Evolutionary conservation across 2,888 invertebrate genomes (phyloP), one percentile per base, ranked within the genome.

Genomic region (Odontocerum albicorne): DNA sequence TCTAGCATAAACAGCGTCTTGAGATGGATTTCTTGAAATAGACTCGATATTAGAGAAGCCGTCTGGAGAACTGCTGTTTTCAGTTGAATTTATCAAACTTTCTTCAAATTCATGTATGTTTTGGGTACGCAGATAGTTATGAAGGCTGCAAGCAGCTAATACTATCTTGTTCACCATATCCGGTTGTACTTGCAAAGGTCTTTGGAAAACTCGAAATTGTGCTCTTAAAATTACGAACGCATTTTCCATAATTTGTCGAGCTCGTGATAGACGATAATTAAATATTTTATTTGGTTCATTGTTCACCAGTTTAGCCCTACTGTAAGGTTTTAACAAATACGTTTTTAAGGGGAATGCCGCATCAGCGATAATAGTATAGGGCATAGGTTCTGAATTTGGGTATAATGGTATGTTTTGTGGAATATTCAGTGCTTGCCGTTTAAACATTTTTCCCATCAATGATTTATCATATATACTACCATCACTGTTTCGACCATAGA

Each of bases 401-500:
- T 40, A 22, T 49, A 61, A 32, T 17, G 57, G 55, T 62, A 56
- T 51, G 57, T 64, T 60, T 40, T 55, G 62, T 57, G 63, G 63
- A 15, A 64, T 53, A 54, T 58, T 62, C 38, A 63, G 54, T 32
- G 53, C 13, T 42, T 17, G 42, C 16, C 19, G 51, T 36, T 53
- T 51, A 60, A 63, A 62, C 61, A 54, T 61, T 61, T 61, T 47
- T 7, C 63, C 62, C 50, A 63, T 36, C n/a, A 36, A 36, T n/a
- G 52, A 59, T 20, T 52, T 42, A 43, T 49, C 39, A 63, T 7
- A 27, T 27, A 27, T 62, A 39, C 62, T 59, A 61, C 63, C 62
- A 50, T 63, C 62, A 59, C 62, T 62, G 52, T 62, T 62, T 22
- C 63, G 33, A 21, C 64, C 64, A 61, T 63, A 63, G 17, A 61